These are phyloP conservation scores for Alouatta caraya DNA, from an alignment of 2,797 vertebrate species.

Conservation along the genomic window DNA sequence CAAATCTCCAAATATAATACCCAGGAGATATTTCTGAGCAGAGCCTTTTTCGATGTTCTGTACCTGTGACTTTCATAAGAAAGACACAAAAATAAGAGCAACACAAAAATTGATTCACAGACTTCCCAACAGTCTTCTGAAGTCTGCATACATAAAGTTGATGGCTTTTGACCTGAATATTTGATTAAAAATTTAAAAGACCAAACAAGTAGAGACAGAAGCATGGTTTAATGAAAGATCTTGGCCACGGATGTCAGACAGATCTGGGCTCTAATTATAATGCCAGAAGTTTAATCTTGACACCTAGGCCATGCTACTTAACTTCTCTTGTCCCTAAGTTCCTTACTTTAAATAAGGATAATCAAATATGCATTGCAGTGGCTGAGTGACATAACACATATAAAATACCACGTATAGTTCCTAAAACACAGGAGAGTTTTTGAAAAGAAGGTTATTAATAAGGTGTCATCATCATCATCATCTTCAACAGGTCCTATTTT, in stretches of 20 bases:
- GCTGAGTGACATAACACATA: background rate
- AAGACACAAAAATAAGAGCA: background rate
- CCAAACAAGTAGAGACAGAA: background rate
- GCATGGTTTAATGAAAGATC: background rate
- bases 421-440: background rate
- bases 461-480: background rate
- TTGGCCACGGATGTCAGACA: background rate
- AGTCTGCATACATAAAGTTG: background rate
- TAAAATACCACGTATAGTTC: background rate
- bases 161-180: background rate
- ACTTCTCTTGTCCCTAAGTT: background rate
- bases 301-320: background rate
- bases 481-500: background rate
- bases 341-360: background rate
- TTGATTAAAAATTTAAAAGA: constrained; percentile 17
- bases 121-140: background rate
- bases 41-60: background rate
- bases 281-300: background rate
- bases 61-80: background rate
- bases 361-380: background rate
- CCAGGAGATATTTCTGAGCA: background rate
- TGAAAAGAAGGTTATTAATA: background rate
- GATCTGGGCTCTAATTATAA: background rate
- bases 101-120: background rate
- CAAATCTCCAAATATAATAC: constrained; percentile 56